Evolutionary conservation across 1,140 invertebrate genomes (phyloP).

Genomic region (Mya arenaria): DNA sequence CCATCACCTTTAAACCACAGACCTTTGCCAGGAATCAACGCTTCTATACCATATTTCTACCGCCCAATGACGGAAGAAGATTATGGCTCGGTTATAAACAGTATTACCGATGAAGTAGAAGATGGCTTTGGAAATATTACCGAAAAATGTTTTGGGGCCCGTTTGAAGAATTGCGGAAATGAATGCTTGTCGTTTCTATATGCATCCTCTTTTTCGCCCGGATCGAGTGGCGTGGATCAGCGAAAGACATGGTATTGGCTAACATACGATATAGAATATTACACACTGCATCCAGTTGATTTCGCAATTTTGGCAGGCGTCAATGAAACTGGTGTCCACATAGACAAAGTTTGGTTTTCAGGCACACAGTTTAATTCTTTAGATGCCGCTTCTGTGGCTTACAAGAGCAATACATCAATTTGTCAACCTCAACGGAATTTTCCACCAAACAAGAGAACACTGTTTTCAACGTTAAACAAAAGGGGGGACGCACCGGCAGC

Average conservation of each 20-base stretch:
- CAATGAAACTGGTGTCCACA: constrained; percentile 36
- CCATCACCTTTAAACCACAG: constrained; percentile 47
- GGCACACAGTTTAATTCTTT: constrained; percentile 52
- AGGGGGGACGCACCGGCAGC: constrained; percentile 34
- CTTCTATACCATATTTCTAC: constrained; percentile 56
- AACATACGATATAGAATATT: constrained; percentile 57
- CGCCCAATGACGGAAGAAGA: constrained; percentile 57
- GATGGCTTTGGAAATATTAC: constrained; percentile 54
- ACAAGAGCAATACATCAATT: constrained; percentile 23
- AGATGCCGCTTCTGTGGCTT: constrained; percentile 47
- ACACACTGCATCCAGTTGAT: constrained; percentile 63
- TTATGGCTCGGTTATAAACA: constrained; percentile 39
- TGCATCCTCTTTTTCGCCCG: constrained; percentile 54
- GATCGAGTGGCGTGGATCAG: constrained; percentile 37
- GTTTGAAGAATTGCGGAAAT: constrained; percentile 56
- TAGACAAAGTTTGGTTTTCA: constrained; percentile 66
- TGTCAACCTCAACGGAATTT: constrained; percentile 29
- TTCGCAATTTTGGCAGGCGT: constrained; percentile 64
- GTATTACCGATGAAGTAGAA: constrained; percentile 37
- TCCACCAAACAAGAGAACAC: constrained; percentile 1
- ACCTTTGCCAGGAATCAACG: constrained; percentile 53
- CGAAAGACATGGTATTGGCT: constrained; percentile 65
- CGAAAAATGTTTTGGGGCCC: constrained; percentile 53
- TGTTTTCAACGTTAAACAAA: constrained; percentile 20
- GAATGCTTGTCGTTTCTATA: constrained; percentile 59